Conservation (phyloP, 2,113 vertebrate species). For the Zapus hudsonius region DNA sequence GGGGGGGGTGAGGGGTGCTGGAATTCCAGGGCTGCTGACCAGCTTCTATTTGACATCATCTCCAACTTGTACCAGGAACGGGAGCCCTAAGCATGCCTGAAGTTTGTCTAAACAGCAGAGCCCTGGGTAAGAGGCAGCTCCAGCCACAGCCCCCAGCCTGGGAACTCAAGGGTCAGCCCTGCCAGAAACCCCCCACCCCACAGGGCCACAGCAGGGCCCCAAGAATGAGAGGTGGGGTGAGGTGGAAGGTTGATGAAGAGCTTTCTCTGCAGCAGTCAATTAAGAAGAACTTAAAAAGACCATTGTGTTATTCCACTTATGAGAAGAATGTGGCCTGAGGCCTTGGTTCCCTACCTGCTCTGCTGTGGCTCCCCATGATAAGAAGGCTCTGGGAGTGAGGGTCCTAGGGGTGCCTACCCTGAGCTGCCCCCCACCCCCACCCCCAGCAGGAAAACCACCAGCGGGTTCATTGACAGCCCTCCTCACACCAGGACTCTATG, state of each 20-base stretch:
- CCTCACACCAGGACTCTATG: background rate
- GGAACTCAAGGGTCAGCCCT: background rate
- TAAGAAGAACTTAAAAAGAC: slow-evolving; percentile 67
- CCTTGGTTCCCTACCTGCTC: slow-evolving; percentile 79
- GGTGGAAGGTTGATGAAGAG: slow-evolving; percentile 33
- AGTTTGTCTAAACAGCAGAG: slow-evolving; percentile 72
- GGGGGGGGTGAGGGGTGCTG: background rate
- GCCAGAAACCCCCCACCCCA: background rate
- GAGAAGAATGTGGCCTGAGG: slow-evolving; percentile 85
- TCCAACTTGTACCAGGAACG: slow-evolving; percentile 73
- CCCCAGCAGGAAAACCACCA: background rate
- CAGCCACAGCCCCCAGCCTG: slow-evolving; percentile 39
- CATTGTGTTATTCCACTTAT: slow-evolving; percentile 80
- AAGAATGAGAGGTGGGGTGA: background rate
- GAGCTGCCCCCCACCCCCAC: background rate
- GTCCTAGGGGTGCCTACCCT: background rate
- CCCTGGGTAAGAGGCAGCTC: slow-evolving; percentile 28
- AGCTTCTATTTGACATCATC: slow-evolving; percentile 50
- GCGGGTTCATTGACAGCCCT: background rate
- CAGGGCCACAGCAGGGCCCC: background rate
- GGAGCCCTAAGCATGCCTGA: background rate
- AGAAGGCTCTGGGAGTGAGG: slow-evolving; percentile 38
- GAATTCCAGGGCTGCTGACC: slow-evolving; percentile 66
- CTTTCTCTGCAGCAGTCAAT: slow-evolving; percentile 26
- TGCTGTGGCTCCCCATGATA: slow-evolving; percentile 79